phyloP scores from a whole-genome alignment of 2,797 vertebrate species.

The Helicolenus hilgendorfi region DNA sequence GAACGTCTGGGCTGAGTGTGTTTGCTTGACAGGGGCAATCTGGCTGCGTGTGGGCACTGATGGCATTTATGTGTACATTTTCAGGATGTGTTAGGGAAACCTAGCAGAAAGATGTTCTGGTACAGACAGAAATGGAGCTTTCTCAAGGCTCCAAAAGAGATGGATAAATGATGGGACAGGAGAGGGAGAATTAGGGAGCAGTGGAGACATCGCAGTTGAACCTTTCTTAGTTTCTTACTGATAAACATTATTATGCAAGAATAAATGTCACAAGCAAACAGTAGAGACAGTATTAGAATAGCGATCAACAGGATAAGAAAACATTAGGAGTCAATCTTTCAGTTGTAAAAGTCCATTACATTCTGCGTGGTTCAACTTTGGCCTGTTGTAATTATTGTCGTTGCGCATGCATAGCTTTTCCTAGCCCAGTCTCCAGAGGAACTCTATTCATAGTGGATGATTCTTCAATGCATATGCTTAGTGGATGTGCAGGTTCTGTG shows the following conservation, averaged over 20 bases:
- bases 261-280: background rate
- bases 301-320: background rate
- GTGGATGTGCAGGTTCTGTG: background rate
- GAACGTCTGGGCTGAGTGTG: constrained; percentile 66
- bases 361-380: background rate
- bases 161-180: constrained; percentile 63
- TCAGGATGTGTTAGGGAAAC: constrained; percentile 85
- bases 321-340: background rate
- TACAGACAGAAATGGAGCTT: constrained; percentile 77
- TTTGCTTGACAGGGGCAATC: constrained; percentile 77
- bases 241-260: constrained; percentile 16
- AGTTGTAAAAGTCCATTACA: background rate
- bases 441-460: background rate
- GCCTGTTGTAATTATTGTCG: background rate
- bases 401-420: background rate
- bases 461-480: background rate
- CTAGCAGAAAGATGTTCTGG: constrained; percentile 75
- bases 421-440: background rate
- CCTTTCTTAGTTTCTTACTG: background rate
- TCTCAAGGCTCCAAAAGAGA: constrained; percentile 52
- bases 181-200: constrained; percentile 9
- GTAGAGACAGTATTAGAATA: background rate
- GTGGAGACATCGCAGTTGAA: background rate
- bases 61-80: constrained; percentile 89
- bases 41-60: constrained; percentile 80